Conservation (phyloP, 1,140 invertebrate species). For the Drosophila biarmipes region DNA sequence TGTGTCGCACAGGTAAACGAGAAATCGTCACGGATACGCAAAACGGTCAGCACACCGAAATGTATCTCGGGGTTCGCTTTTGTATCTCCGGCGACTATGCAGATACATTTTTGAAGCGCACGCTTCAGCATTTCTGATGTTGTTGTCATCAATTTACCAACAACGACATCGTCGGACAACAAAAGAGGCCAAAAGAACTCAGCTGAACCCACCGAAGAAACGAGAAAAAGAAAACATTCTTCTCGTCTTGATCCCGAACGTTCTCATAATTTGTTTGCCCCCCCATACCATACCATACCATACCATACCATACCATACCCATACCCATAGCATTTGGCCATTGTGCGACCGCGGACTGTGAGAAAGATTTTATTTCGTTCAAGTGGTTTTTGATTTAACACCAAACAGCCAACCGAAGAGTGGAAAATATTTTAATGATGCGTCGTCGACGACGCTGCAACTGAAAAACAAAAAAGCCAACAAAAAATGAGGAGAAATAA, state of each 20-base stretch:
- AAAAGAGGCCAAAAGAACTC: slow-evolving; percentile 35
- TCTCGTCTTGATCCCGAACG: slow-evolving; percentile 65
- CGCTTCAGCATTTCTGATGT: slow-evolving; percentile 75
- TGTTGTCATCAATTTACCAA: slow-evolving; percentile 79
- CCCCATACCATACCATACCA: slow-evolving; percentile 4
- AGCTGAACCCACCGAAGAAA: slow-evolving; percentile 25
- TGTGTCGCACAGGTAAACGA: slow-evolving; percentile 62
- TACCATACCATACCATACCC: slow-evolving; percentile 3
- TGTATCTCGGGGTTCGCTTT: slow-evolving; percentile 36
- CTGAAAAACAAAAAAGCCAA: slow-evolving; percentile 46
- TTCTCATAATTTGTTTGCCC: slow-evolving; percentile 79
- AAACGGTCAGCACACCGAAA: slow-evolving; percentile 48
- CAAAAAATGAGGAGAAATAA: slow-evolving; percentile 23
- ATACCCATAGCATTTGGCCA: slow-evolving; percentile 17
- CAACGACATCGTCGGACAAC: slow-evolving; percentile 36
- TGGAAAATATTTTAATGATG: slow-evolving; percentile 81
- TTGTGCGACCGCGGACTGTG: slow-evolving; percentile 60
- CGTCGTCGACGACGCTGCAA: slow-evolving; percentile 65
- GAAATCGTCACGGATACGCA: slow-evolving; percentile 75
- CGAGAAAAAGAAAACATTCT: slow-evolving; percentile 66
- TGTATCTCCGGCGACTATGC: slow-evolving; percentile 37
- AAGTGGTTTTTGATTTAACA: slow-evolving; percentile 83
- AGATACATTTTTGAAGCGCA: slow-evolving; percentile 79
- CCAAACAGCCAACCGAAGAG: slow-evolving; percentile 62
- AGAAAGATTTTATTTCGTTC: slow-evolving; percentile 82